These are phyloP conservation scores for Temnothorax curvispinosus DNA, from an alignment of 1,140 invertebrate species.

Conservation along the genomic window DNA sequence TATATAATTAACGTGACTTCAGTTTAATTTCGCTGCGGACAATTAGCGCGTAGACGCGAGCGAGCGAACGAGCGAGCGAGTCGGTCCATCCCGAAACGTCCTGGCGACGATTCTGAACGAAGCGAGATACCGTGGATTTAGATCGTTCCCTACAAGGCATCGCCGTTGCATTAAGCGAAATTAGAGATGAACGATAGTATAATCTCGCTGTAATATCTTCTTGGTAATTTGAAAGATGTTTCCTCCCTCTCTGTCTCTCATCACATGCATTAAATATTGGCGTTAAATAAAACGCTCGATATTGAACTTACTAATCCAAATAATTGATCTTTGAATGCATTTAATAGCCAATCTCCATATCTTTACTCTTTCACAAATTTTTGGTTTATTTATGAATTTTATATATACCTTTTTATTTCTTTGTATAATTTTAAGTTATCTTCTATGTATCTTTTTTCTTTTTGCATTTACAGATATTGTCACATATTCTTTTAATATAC, in stretches of 20 bases:
- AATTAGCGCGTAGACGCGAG: conserved; percentile 76
- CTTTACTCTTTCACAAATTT: background rate
- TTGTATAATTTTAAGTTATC: background rate
- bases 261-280: background rate
- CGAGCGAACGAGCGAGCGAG: conserved; percentile 45
- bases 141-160: background rate
- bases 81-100: conserved; percentile 54
- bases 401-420: background rate
- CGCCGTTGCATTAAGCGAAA: background rate
- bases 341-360: background rate
- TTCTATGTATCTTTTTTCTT: background rate
- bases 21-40: conserved; percentile 84
- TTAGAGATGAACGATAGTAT: background rate
- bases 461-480: background rate
- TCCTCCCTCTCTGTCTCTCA: background rate
- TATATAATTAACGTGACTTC: conserved; percentile 85
- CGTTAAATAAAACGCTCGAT: background rate
- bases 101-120: background rate
- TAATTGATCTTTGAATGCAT: background rate
- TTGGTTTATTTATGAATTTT: background rate
- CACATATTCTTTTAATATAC: background rate
- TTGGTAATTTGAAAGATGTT: background rate
- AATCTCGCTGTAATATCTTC: background rate
- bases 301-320: background rate
- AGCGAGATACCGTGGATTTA: background rate